Base-by-base conservation (phyloP, 2,888 invertebrate species). In the Pseudoips prasinana region DNA sequence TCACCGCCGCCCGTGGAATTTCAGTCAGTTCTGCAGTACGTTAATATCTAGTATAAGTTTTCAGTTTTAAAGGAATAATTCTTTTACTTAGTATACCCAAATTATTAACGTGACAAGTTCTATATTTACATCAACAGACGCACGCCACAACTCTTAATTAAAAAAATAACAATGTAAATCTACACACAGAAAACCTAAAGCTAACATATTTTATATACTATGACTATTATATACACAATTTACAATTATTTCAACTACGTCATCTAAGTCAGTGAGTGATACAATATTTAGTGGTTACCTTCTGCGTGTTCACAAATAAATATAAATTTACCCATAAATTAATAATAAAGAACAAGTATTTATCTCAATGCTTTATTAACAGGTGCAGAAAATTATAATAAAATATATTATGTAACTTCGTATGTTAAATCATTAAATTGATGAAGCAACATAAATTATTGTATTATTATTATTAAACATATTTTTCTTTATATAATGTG, bases 221-320 rank as follows among this genome's bases (percentile, higher is more conserved):
- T 66, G 49, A 64, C 78, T 83, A 82, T 67, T 81, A 82, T 85
- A 76, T 85, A 85, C 85, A 85, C 64, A 82, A 80, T 84, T 69
- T 85, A 85, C 84, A 84, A 47, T 67, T 67, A 64, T 65, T 68
- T 58, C 61, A 64, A 68, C 58, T 57, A 61, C 50, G 49, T 48
- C 48, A 39, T 62, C 57, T 64, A 50, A 45, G 46, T 42, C 47
- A 35, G 39, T 39, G 33, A 41, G 30, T 54, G 50, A 45, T 32
- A 29, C 26, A 34, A 54, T 31, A 14, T 33, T 29, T 27, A 35
- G 27, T 39, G 26, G 33, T 33, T 33, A 7, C 25, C 25, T 26
- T 41, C 29, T 34, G 14, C 18, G 29, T 40, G 29, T 40, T 52
- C 11, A 5, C 26, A 20, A 29, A 39, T 22, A 25, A 38, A 54